These are phyloP conservation scores for Stictocephala bisonia DNA, from an alignment of 2,888 invertebrate species.

Conservation along the genomic window DNA sequence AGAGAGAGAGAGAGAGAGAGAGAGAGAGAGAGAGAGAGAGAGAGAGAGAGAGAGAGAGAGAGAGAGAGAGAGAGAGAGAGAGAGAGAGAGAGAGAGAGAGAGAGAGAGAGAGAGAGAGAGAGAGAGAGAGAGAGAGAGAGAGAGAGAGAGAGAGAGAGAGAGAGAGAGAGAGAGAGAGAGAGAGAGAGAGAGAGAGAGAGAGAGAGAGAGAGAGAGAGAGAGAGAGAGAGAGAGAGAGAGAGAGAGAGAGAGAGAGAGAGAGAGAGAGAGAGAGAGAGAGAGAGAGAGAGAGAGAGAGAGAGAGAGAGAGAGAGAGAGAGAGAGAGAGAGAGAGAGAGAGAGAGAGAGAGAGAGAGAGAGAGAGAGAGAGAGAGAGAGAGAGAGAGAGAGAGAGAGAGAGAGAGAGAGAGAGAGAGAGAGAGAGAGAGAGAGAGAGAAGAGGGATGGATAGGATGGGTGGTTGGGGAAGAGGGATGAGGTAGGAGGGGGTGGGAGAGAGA, in stretches of 20 bases:
- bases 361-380: no score
- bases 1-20: background rate
- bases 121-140: background rate
- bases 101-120: background rate
- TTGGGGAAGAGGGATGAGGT: no score
- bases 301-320: background rate
- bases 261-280: background rate
- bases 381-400: no score
- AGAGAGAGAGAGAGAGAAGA: no score
- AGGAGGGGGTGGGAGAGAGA: no score
- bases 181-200: background rate
- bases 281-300: background rate
- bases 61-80: background rate
- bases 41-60: background rate
- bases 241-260: background rate
- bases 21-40: background rate
- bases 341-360: background rate
- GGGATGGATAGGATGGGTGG: background rate
- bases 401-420: no score
- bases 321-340: background rate
- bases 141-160: background rate
- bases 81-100: background rate
- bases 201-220: background rate
- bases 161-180: background rate
- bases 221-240: background rate